Percentiles rank a stretch among this genome's conserved stretches.
These are phyloP conservation scores for Pangasius sanitwongsei DNA, from an alignment of 2,797 vertebrate genomes.

Conservation along the genomic window DNA sequence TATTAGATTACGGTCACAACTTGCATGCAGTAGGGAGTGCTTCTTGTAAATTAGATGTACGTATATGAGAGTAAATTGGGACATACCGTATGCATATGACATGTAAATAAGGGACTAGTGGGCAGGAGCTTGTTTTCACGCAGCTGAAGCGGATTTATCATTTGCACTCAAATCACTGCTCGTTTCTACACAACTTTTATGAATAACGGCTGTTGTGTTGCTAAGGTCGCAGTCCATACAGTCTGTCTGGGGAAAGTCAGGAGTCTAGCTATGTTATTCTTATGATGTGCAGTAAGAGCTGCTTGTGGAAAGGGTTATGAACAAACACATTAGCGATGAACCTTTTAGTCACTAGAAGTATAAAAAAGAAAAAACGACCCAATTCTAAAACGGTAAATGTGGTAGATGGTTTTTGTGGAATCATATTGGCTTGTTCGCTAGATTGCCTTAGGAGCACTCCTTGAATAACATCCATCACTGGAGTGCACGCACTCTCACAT, in stretches of 20 bases:
- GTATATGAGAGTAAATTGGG: background rate
- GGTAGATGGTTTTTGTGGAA: background rate
- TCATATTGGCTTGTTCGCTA: background rate
- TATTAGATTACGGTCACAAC: background rate
- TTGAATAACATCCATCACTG: constrained; percentile 32
- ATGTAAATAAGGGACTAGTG: background rate
- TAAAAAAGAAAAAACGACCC: too few species aligned
- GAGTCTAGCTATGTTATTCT: background rate
- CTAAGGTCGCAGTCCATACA: background rate
- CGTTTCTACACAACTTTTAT: background rate
- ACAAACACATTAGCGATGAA: background rate
- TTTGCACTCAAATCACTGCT: background rate
- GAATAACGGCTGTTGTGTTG: background rate
- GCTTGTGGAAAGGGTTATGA: background rate
- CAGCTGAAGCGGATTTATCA: background rate
- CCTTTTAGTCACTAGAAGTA: background rate
- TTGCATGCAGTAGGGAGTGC: background rate
- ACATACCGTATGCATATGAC: background rate
- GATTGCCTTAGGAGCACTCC: constrained; percentile 19
- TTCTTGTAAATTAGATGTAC: background rate
- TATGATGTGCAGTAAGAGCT: background rate
- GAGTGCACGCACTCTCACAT: background rate
- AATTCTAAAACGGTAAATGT: background rate
- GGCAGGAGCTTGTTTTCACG: background rate
- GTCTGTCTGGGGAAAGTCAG: background rate